Base-by-base conservation (phyloP, 2,113 vertebrate genomes). In the Brienomyrus brachyistius region DNA sequence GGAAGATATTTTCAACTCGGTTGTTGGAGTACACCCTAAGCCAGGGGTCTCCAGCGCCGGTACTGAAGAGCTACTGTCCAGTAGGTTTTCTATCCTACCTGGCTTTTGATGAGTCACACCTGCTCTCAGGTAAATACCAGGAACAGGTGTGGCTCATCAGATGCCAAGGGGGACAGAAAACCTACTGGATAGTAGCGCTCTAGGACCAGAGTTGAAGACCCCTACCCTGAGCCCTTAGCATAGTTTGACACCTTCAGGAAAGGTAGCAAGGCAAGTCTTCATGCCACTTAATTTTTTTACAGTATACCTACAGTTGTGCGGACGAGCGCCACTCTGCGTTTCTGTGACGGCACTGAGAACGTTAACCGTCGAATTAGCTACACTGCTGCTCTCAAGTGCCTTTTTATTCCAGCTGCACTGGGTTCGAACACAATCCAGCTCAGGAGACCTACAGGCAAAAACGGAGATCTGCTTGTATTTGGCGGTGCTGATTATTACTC, bases 341-440 rank as follows among this genome's bases (percentile, higher is more conserved):
- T 52, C 17, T 5, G 15, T 86, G 85, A 86, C 84, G 45, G n/a
- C 52, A 62, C 23, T 89, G 52, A 84, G 50, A 85, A 43, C 21
- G 52, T 88, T 92, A 91, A 91, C 90, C 92, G 80, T 93, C 90
- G 90, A 91, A 91, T n/a, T 86, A 88, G 54, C 83, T 89, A 91
- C 80, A 91, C 94, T 94, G 94, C 95, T 96, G 95, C 95, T 95
- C 95, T 95, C 95, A 94, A 96, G 95, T 96, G 95, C 95, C 95
- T 96, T 96, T 48, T 88, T 66, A 90, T 90, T 89, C 87, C 90
- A 62, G 91, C 90, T 80, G 83, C 91, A 59, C 48, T 56, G 70
- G 85, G 86, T 86, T 48, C 21, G 9, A 47, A 82, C 82, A 84
- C 85, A 48, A 70, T 66, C n/a, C 87, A 62, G 31, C 51, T 56